These are phyloP conservation scores for Mormyrops boulengeri DNA, from an alignment of 2,797 vertebrate species.

Conservation along the genomic window DNA sequence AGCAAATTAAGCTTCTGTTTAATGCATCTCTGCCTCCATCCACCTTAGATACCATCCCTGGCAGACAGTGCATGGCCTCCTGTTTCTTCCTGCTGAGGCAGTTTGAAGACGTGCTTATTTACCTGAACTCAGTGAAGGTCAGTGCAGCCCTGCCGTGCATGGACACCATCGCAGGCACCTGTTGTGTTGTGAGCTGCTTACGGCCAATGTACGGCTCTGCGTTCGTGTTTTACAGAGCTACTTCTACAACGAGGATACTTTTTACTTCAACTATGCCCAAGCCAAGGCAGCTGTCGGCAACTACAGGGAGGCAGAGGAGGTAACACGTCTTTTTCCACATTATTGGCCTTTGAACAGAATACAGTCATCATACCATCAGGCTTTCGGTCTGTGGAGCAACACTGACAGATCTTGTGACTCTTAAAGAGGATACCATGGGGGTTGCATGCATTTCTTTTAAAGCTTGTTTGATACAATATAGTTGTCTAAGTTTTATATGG, in stretches of 20 bases:
- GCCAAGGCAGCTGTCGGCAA: conserved; percentile 88
- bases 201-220: background rate
- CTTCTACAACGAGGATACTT: conserved; percentile 90
- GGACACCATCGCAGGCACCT: background rate
- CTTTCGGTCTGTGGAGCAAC: background rate
- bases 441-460: background rate
- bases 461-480: background rate
- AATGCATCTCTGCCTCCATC: background rate
- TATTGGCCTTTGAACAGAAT: background rate
- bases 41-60: conserved; percentile 89
- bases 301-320: conserved; percentile 91
- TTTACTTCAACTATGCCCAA: conserved; percentile 97
- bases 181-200: background rate
- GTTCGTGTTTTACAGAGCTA: conserved; percentile 72
- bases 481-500: background rate
- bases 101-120: conserved; percentile 93
- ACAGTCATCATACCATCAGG: background rate
- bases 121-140: conserved; percentile 97
- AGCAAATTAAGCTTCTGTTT: background rate
- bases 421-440: background rate
- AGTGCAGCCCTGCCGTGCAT: conserved; percentile 33
- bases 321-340: conserved; percentile 35
- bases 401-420: background rate
- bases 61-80: conserved; percentile 95
- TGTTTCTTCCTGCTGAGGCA: conserved; percentile 90